These are phyloP conservation scores for Eulemur albifrons DNA, from an alignment of 2,797 vertebrate species.

Conservation along the genomic window DNA sequence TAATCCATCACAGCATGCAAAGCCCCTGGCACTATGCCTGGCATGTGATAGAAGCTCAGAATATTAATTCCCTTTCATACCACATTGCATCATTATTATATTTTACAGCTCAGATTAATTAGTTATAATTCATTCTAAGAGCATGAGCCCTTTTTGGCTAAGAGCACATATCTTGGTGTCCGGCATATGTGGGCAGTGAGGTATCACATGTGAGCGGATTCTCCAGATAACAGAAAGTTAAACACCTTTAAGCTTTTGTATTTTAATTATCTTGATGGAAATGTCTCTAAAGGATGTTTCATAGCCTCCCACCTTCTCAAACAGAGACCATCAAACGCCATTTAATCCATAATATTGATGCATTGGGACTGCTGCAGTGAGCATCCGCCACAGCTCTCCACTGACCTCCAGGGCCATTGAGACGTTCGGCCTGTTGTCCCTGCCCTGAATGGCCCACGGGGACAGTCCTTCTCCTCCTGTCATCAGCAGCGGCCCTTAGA, in stretches of 20 bases:
- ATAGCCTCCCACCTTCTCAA: constrained; percentile 10
- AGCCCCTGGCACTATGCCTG: constrained; percentile 54
- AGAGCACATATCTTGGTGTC: not conserved
- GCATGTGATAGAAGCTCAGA: not conserved
- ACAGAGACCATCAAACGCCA: not conserved
- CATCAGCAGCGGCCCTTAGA: not conserved
- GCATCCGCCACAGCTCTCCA: not conserved
- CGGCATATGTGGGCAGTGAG: not conserved
- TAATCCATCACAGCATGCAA: not conserved
- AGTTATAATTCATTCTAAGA: constrained; percentile 59
- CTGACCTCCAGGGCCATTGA: not conserved
- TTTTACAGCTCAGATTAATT: constrained; percentile 62
- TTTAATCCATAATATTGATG: not conserved
- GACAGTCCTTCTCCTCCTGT: not conserved
- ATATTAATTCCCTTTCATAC: constrained; percentile 48
- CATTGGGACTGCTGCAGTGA: accelerated
- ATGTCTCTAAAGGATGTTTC: not conserved
- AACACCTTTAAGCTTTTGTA: not conserved
- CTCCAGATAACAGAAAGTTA: not conserved
- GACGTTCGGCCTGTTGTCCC: not conserved
- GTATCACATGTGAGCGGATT: not conserved
- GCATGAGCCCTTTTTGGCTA: constrained; percentile 30
- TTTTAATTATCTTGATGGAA: constrained; percentile 49
- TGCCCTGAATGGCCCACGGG: accelerated
- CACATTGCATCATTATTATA: constrained; percentile 39